phyloP scores from a whole-genome alignment of 2,888 invertebrate species.

The Cinara cedri region DNA sequence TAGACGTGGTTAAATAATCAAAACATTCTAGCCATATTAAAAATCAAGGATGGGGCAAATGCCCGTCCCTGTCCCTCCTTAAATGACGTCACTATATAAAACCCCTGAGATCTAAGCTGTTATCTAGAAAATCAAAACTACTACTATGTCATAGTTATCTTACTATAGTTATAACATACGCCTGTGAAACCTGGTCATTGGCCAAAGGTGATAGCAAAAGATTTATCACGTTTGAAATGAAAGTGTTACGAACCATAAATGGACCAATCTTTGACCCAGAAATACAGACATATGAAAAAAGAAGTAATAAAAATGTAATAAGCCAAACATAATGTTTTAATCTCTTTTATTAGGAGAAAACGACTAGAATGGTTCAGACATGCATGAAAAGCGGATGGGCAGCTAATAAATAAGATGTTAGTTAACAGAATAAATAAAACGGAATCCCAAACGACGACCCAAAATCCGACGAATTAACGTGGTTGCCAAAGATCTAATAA shows the following conservation, averaged over 20 bases:
- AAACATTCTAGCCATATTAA: too few relatives aligned
- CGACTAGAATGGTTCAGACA: constrained; percentile 1
- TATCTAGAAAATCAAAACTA: constrained; percentile 15
- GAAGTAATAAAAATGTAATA: background rate
- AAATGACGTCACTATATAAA: too few relatives aligned
- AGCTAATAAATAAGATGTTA: too few relatives aligned
- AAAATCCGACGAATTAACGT: too few relatives aligned
- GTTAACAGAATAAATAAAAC: too few relatives aligned
- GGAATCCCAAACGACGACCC: too few relatives aligned
- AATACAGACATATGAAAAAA: constrained; percentile 20
- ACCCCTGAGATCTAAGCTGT: too few relatives aligned
- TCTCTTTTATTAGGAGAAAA: background rate
- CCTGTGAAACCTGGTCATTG: constrained; percentile 17
- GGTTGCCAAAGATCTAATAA: background rate
- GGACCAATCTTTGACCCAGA: constrained; percentile 1
- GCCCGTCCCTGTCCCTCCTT: too few relatives aligned
- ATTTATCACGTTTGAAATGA: background rate
- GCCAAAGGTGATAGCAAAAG: background rate
- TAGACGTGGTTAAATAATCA: too few relatives aligned
- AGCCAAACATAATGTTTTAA: background rate
- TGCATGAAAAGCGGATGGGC: background rate
- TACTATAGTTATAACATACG: constrained; percentile 5
- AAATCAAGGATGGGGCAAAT: too few relatives aligned
- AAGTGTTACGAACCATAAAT: background rate
- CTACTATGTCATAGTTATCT: background rate